Evolutionary conservation across 2,888 invertebrate genomes (phyloP).

Genomic region (Apamea epomidion): DNA sequence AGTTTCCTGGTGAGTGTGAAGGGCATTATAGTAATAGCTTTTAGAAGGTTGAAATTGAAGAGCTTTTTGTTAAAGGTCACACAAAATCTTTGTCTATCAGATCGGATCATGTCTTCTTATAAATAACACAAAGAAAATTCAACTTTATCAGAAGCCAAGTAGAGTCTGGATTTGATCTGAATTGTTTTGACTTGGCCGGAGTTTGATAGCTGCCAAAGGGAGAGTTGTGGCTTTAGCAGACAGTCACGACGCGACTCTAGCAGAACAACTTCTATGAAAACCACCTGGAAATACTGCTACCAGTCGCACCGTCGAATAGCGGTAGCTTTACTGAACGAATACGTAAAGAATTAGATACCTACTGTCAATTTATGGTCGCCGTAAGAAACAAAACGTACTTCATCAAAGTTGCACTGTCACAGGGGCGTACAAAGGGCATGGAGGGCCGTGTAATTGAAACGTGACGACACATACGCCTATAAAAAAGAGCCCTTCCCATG

Average conservation of each 20-base stretch:
- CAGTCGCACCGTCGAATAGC: no score
- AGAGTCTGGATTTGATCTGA: background rate
- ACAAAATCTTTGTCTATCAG: background rate
- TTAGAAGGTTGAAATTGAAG: background rate
- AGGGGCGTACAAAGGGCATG: background rate
- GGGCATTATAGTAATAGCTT: background rate
- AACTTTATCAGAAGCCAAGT: background rate
- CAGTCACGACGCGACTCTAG: no score
- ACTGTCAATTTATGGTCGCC: background rate
- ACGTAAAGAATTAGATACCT: no score
- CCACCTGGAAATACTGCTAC: no score
- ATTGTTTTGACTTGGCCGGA: background rate
- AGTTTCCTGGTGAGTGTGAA: background rate
- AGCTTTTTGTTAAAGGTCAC: background rate
- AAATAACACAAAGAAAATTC: background rate
- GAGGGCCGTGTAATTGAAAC: conserved; percentile 30
- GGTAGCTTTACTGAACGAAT: no score
- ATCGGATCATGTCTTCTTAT: background rate
- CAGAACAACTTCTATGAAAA: no score
- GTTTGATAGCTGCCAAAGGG: no score
- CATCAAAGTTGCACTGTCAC: background rate
- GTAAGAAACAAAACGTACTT: background rate
- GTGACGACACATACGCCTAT: conserved; percentile 50
- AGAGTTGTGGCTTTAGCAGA: background rate
- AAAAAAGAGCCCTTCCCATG: conserved; percentile 47